Base-by-base conservation (phyloP, 2,797 vertebrate genomes). In the Arctocebus calabarensis region DNA sequence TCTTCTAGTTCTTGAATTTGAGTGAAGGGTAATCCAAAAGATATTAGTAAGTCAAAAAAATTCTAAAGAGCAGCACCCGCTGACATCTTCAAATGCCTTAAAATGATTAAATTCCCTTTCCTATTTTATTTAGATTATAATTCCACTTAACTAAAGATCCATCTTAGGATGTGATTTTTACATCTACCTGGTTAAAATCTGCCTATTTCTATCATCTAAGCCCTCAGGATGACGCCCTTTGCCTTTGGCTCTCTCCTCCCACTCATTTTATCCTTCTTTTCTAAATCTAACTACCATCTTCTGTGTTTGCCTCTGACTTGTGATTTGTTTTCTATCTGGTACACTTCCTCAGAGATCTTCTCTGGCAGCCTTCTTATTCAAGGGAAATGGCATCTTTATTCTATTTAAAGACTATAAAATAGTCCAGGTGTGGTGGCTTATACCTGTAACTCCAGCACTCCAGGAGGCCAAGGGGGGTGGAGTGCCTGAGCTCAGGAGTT, bases 21-120 rank as follows among this genome's bases (percentile, higher is more conserved):
- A 91, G n/a, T 40, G 55, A 86, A 84, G 13, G 27, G 4, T 29
- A 84, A 86, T 79, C 48, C 16, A 91, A 92, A 92, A 88, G 10
- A 62, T 40, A 2, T n/a, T 82, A 73, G 13, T 81, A 77, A 17
- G 16, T 74, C 61, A 45, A 12, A 91, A 20, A 45, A 85, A 92
- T 88, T 92, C 66, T 19, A 90, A 81, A 90, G 27, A 34, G 45
- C n/a, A 90, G 16, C 3, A 52, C 75, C 40, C 7, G 84, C 16
- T 75, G 37, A 8, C 43, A 73, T 45, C 9, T 59, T 34, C 59
- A 90, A 78, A 59, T 77, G 20, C 29, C 40, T 73, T 71, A 77
- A 37, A 57, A 71, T 64, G 25, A 75, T 70, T 71, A 0, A 32
- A 75, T 57, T 79, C 8, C 17, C 52, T 68, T 96, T 43, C 37